Percentiles rank a stretch among this genome's conserved stretches.
These are phyloP conservation scores for Ferdinandea cuprea DNA, from an alignment of 2,888 invertebrate species.

Conservation along the genomic window DNA sequence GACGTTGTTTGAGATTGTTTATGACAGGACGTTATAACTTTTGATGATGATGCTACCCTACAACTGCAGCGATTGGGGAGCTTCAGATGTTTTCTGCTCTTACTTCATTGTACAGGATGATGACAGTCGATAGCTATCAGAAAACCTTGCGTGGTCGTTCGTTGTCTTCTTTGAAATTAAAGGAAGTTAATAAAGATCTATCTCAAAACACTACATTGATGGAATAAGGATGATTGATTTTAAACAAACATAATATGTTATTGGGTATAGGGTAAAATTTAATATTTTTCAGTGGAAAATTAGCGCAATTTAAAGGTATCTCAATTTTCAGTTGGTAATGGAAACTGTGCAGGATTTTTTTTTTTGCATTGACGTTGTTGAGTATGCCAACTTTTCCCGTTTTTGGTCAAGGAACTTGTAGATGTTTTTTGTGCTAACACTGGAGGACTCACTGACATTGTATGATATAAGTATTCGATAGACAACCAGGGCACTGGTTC, in stretches of 20 bases:
- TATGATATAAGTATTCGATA: too few relatives aligned
- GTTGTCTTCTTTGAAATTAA: slow-evolving; percentile 17
- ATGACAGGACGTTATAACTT: slow-evolving; percentile 73
- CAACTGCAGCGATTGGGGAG: not conserved
- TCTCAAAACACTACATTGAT: not conserved
- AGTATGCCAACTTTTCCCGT: too few relatives aligned
- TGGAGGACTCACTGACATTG: too few relatives aligned
- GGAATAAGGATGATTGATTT: not conserved
- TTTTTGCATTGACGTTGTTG: too few relatives aligned
- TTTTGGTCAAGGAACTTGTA: too few relatives aligned
- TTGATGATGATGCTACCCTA: slow-evolving; percentile 37
- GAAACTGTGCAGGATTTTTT: too few relatives aligned
- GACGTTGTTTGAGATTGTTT: slow-evolving; percentile 64
- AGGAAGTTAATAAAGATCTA: slow-evolving; percentile 30
- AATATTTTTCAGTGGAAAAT: not conserved
- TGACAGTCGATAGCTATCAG: slow-evolving; percentile 37
- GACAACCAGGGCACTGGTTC: too few relatives aligned
- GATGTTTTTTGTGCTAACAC: too few relatives aligned
- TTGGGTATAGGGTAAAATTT: too few relatives aligned
- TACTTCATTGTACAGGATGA: slow-evolving; percentile 40
- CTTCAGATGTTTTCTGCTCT: slow-evolving; percentile 10
- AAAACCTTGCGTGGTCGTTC: slow-evolving; percentile 7
- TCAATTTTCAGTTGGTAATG: too few relatives aligned
- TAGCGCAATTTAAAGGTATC: too few relatives aligned
- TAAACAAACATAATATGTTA: too few relatives aligned